Percentiles rank a stretch among this genome's conserved stretches.
phyloP scores from a whole-genome alignment of 2,797 vertebrate genomes.

The Darevskia nairensis region DNA sequence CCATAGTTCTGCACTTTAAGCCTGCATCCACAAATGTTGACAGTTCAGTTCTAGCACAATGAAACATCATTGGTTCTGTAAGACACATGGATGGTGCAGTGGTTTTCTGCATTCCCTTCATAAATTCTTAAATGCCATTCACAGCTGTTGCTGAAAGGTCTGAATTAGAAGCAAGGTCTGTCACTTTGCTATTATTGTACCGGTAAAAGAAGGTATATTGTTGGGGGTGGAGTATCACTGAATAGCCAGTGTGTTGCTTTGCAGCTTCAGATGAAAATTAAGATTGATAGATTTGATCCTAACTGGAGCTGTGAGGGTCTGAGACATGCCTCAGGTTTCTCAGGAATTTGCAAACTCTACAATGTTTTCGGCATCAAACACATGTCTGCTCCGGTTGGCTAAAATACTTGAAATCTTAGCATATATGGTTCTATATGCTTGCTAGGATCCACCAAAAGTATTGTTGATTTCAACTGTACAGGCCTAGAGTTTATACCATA shows the following conservation, averaged over 20 bases:
- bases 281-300: neutral
- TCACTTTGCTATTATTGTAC: neutral
- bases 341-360: neutral
- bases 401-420: neutral
- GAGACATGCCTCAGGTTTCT: neutral
- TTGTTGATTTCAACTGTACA: neutral
- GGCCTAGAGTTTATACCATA: neutral
- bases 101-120: neutral
- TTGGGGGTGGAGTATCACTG: neutral
- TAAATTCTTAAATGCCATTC: neutral
- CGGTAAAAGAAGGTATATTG: neutral
- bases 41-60: neutral
- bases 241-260: neutral
- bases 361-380: neutral
- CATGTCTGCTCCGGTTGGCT: too few species aligned
- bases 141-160: neutral
- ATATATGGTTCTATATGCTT: neutral
- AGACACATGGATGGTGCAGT: neutral
- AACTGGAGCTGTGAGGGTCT: neutral
- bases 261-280: neutral
- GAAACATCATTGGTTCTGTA: neutral
- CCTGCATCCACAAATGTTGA: neutral
- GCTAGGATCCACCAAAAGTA: neutral
- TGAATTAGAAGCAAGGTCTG: neutral
- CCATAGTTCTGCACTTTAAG: neutral